phyloP scores from a whole-genome alignment of 2,113 vertebrate species.

The Cyanistes caeruleus region DNA sequence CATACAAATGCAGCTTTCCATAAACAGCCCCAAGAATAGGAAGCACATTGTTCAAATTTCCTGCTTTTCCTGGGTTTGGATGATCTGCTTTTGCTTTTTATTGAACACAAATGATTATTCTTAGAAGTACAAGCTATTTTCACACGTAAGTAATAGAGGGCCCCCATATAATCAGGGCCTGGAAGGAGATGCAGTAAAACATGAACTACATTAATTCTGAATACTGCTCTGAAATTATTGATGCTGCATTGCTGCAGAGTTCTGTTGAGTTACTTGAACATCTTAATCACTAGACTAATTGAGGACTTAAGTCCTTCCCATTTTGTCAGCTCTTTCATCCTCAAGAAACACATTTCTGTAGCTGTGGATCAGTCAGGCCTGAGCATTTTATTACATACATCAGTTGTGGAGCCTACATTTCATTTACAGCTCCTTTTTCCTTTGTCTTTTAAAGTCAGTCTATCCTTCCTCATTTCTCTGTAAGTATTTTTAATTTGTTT shows the following conservation, averaged over 20 bases:
- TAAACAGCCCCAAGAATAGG: background rate
- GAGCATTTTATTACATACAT: background rate
- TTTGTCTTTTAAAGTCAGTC: background rate
- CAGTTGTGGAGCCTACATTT: background rate
- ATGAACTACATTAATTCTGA: background rate
- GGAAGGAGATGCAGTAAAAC: background rate
- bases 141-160: background rate
- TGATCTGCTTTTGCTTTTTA: slow-evolving; percentile 44
- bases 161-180: background rate
- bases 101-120: slow-evolving; percentile 56
- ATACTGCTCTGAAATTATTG: background rate
- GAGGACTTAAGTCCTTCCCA: background rate
- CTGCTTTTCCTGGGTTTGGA: background rate
- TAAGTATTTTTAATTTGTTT: slow-evolving; percentile 1
- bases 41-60: slow-evolving; percentile 45
- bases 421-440: background rate
- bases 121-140: slow-evolving; percentile 18
- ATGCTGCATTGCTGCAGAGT: background rate
- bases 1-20: slow-evolving; percentile 27
- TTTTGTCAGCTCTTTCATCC: background rate
- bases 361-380: background rate
- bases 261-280: background rate
- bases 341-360: slow-evolving; percentile 8
- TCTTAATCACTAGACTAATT: background rate
- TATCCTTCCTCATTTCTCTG: background rate